phyloP scores from a whole-genome alignment of 92 coral and sea anemone species.

The Umimayanthus kanabou region DNA sequence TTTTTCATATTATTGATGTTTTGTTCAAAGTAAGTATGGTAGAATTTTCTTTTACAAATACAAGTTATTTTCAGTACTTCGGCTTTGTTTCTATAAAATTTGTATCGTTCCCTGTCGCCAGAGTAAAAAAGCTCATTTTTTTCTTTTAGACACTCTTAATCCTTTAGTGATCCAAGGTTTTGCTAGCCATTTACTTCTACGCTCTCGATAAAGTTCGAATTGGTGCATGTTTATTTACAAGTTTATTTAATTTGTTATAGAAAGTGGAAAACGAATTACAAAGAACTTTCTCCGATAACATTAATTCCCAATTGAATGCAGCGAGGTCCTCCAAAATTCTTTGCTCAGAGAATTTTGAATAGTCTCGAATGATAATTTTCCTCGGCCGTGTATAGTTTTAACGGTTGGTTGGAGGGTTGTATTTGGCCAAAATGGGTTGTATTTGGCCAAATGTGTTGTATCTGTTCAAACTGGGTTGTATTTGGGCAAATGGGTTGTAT shows the following conservation, averaged over 20 bases:
- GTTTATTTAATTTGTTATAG: background rate
- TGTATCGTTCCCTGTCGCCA: too few relatives aligned
- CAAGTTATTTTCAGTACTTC: constrained; percentile 26
- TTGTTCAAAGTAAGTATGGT: background rate
- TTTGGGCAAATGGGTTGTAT: too few relatives aligned
- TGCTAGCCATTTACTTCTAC: background rate
- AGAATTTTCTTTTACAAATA: background rate
- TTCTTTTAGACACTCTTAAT: too few relatives aligned
- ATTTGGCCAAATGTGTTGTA: too few relatives aligned
- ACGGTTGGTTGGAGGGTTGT: too few relatives aligned
- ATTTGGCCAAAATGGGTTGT: too few relatives aligned
- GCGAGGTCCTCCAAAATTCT: too few relatives aligned
- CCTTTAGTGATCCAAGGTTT: constrained; percentile 41
- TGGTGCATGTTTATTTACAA: constrained; percentile 54
- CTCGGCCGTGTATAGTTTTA: too few relatives aligned
- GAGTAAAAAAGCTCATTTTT: too few relatives aligned
- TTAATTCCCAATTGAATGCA: constrained; percentile 5
- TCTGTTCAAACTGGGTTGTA: too few relatives aligned
- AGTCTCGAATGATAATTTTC: background rate
- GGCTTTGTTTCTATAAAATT: constrained; percentile 40
- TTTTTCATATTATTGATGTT: too few relatives aligned
- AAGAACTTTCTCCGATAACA: constrained; percentile 9
- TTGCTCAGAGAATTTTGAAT: background rate
- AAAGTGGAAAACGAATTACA: background rate
- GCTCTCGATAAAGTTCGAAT: constrained; percentile 27